phyloP scores from a whole-genome alignment of 2,113 vertebrate species.

The Synodontis membranacea region DNA sequence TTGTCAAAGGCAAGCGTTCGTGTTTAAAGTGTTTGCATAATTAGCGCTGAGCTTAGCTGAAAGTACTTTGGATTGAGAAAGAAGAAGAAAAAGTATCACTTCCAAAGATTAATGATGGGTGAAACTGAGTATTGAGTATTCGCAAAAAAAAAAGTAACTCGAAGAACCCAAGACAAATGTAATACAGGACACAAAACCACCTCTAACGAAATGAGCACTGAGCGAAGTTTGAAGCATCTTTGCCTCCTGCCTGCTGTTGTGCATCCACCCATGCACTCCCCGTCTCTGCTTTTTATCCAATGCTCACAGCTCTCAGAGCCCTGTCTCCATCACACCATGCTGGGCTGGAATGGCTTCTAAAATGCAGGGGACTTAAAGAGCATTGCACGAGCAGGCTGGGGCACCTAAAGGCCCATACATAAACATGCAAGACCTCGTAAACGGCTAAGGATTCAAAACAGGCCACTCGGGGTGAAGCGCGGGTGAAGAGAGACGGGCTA shows the following conservation, averaged over 20 bases:
- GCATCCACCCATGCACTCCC: constrained; percentile 6
- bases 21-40: background rate
- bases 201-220: background rate
- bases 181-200: constrained; percentile 2
- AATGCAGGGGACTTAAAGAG: constrained; percentile 26
- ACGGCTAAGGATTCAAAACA: constrained; percentile 36
- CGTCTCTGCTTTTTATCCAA: constrained; percentile 12
- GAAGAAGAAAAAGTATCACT: background rate
- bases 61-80: background rate
- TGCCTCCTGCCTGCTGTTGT: constrained; percentile 7
- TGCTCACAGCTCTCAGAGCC: constrained; percentile 7
- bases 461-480: constrained; percentile 17
- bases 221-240: constrained; percentile 17
- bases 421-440: constrained; percentile 47
- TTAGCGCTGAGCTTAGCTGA: background rate
- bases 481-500: constrained; percentile 40
- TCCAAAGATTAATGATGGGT: background rate
- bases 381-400: background rate
- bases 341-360: constrained; percentile 37
- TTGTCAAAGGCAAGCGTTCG: too few relatives aligned
- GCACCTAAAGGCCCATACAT: constrained; percentile 48
- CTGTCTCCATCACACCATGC: constrained; percentile 29
- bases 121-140: background rate
- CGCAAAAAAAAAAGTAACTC: background rate
- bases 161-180: background rate